phyloP scores from a whole-genome alignment of 2,888 invertebrate genomes.

The Cinara cedri region DNA sequence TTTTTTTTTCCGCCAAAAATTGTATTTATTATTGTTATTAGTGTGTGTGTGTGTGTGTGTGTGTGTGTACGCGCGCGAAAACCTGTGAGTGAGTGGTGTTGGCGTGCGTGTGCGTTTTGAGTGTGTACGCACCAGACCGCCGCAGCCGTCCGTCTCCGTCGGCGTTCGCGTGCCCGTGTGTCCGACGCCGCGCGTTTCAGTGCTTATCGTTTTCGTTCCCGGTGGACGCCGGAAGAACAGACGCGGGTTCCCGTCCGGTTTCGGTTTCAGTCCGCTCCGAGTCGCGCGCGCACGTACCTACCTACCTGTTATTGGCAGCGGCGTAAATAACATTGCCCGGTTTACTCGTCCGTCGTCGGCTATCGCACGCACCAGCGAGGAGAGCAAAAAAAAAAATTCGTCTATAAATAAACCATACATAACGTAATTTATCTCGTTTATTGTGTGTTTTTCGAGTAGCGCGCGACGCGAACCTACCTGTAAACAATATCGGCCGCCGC shows the following conservation, averaged over 20 bases:
- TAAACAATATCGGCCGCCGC: neutral
- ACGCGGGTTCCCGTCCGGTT: slow-evolving; percentile 25
- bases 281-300: neutral
- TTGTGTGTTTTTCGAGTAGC: too few relatives aligned
- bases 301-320: too few relatives aligned
- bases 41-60: neutral
- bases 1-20: too few relatives aligned
- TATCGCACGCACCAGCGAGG: too few relatives aligned
- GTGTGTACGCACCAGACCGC: neutral
- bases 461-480: too few relatives aligned
- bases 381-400: too few relatives aligned
- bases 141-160: neutral
- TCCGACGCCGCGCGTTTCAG: neutral
- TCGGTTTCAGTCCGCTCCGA: slow-evolving; percentile 1
- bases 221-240: slow-evolving; percentile 22
- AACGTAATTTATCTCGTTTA: too few relatives aligned
- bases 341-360: neutral
- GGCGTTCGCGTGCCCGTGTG: neutral
- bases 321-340: too few relatives aligned
- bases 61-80: too few relatives aligned
- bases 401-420: too few relatives aligned
- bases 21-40: too few relatives aligned
- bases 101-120: neutral
- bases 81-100: neutral
- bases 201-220: neutral